A percentile compares a stretch with the other conserved stretches of the same genome.
phyloP scores from a whole-genome alignment of 2,113 vertebrate species.

The Eulacestoma nigropectus region DNA sequence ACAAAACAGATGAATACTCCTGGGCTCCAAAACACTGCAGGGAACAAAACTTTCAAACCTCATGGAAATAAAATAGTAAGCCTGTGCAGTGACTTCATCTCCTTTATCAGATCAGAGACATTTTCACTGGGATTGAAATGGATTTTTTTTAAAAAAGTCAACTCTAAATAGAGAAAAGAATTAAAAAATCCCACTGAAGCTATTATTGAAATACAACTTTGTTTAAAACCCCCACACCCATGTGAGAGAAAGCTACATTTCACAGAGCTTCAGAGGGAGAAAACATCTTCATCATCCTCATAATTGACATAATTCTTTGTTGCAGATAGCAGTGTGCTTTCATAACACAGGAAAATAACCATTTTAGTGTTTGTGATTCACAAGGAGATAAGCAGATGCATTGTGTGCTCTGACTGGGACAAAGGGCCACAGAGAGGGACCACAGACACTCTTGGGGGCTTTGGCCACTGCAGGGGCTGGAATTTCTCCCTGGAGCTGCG shows the following conservation, averaged over 20 bases:
- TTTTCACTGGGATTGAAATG: constrained; percentile 42
- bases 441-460: not conserved
- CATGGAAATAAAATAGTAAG: constrained; percentile 36
- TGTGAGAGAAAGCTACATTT: not conserved
- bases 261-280: not conserved
- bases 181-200: constrained; percentile 11
- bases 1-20: constrained; percentile 29
- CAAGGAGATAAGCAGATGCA: not conserved
- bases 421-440: not conserved
- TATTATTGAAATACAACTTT: not conserved
- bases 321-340: not conserved
- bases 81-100: constrained; percentile 62
- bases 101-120: constrained; percentile 68
- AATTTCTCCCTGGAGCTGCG: constrained; percentile 28
- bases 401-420: not conserved
- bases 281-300: not conserved
- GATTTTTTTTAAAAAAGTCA: not conserved
- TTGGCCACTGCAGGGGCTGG: not conserved
- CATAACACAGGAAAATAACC: not conserved
- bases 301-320: not conserved
- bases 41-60: constrained; percentile 46
- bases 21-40: constrained; percentile 43
- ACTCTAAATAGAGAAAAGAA: constrained; percentile 13
- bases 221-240: not conserved
- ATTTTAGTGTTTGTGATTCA: not conserved